Base-by-base conservation (phyloP, 1,140 invertebrate species). In the Danaus plexippus region DNA sequence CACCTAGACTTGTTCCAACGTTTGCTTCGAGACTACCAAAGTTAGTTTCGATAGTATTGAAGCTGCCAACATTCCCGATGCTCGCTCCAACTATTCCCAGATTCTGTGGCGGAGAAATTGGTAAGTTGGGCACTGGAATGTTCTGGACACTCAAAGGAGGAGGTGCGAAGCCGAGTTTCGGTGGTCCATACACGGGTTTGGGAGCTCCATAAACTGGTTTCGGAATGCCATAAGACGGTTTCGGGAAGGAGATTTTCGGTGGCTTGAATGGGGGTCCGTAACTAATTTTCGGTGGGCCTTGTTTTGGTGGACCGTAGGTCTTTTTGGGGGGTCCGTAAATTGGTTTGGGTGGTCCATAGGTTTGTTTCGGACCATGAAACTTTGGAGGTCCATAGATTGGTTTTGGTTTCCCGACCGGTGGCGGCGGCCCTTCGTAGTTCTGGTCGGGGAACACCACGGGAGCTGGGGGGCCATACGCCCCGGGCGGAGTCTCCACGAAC, bases 181-280 rank as follows among this genome's bases (percentile, higher is more conserved):
- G 81, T 13, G 77, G 77, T 15, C 78, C 77, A 44, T 80, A 80
- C 9, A 69, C 67, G 8, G 77, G 74, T 71, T 77, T 66, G 8
- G 77, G 75, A 2, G 85, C 77, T n/a, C 85, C 88, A 54, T 89
- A 89, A 3, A 80, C 64, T 22, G 77, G 83, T 63, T 88, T 89
- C 0, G 88, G 88, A 12, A 84, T 83, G 0, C 88, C 84, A 42
- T 88, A 82, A 0, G 71, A 55, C 1, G 73, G 72, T 54, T 83
- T 83, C 0, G 77, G 70, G 48, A 75, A 68, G 0, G 74, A 77
- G 42, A 76, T 79, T 44, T 67, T 67, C 8, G 82, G 77, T 32
- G 75, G 71, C n/a, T 82, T 80, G 32, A 88, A 74, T 0, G 88
- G 88, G 41, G 82, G 83, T 1, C 87, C 83, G 42, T 88, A 81